Base-by-base conservation (phyloP, 2,888 invertebrate species). In the Orchesellides sinensis region DNA sequence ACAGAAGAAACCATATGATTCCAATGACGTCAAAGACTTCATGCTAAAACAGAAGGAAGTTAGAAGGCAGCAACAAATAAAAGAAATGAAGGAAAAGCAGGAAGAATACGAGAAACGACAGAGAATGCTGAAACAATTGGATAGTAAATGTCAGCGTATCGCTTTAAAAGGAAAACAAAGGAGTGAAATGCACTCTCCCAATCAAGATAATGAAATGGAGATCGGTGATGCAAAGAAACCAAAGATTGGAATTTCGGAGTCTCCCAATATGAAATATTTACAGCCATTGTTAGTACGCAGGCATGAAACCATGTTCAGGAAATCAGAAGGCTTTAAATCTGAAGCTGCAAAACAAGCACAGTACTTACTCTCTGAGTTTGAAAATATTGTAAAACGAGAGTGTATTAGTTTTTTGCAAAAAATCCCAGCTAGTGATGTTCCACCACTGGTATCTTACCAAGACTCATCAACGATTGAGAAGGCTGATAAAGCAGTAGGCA, bases 371-470 rank as follows among this genome's bases (percentile, higher is more conserved):
- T 45, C 84, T n/a, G 87, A 87, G 47, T 87, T 87, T 82, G 87
- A 87, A 75, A 81, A 83, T 47, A 87, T 87, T 35, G 86, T 87
- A 0, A 75, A 84, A 35, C 49, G 83, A 32, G 86, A 87, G 52
- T 87, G 87, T 59, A 85, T 84, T 32, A 86, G 49, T 35, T 87
- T 47, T 59, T 85, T 83, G 21, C 47, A 65, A 19, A 56, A 72
- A 25, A 65, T 65, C 12, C 52, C 52, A 17, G 21, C n/a, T 49
- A 17, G 2, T 49, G 21, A 2, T n/a, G 3, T 2, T n/a, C 23
- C 17, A 12, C n/a, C 17, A 19, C 8, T 21, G 17, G 35, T 17
- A 52, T 19, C 17, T 1, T n/a, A 5, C 10, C n/a, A n/a, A n/a
- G n/a, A n/a, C n/a, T n/a, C n/a, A n/a, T n/a, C n/a, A n/a, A 0